Evolutionary conservation across 2,113 vertebrate genomes (phyloP).

Genomic region (Otolemur garnettii): DNA sequence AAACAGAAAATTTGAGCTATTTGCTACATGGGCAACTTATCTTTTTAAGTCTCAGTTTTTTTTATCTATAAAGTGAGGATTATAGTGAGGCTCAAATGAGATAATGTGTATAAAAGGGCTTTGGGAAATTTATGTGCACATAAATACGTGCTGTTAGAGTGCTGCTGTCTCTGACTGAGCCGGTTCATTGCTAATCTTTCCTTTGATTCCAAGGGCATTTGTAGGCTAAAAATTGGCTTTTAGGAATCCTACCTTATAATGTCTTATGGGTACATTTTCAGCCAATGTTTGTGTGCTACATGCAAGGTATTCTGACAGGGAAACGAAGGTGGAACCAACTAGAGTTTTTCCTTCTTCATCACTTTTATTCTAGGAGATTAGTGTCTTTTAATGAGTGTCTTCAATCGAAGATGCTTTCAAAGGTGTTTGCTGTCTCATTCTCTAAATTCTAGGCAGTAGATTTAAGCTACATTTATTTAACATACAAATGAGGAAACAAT

Average conservation of each 20-base stretch:
- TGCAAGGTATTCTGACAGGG: background rate
- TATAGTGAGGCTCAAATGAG: background rate
- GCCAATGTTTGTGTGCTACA: background rate
- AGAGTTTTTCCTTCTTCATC: background rate
- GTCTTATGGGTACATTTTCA: background rate
- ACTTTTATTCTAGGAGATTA: constrained; percentile 23
- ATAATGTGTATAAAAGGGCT: background rate
- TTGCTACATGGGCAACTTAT: background rate
- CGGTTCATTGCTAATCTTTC: background rate
- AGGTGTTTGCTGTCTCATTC: background rate
- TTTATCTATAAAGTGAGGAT: constrained; percentile 36
- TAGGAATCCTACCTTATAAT: constrained; percentile 8
- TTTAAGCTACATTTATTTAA: constrained; percentile 38
- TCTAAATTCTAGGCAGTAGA: constrained; percentile 1
- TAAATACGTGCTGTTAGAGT: background rate
- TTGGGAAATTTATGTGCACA: background rate
- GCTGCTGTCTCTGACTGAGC: background rate
- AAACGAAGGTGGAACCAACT: background rate
- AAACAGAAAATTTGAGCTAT: constrained; percentile 23
- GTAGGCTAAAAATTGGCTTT: background rate
- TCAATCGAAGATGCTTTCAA: background rate
- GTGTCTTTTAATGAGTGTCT: background rate
- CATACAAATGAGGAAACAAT: constrained; percentile 32
- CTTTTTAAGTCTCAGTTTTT: constrained; percentile 26
- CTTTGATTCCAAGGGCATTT: constrained; percentile 16